A percentile compares a stretch with the other conserved stretches of the same genome.
Conservation (phyloP, 2,797 vertebrate genomes). For the Triplophysa yarkandensis region DNA sequence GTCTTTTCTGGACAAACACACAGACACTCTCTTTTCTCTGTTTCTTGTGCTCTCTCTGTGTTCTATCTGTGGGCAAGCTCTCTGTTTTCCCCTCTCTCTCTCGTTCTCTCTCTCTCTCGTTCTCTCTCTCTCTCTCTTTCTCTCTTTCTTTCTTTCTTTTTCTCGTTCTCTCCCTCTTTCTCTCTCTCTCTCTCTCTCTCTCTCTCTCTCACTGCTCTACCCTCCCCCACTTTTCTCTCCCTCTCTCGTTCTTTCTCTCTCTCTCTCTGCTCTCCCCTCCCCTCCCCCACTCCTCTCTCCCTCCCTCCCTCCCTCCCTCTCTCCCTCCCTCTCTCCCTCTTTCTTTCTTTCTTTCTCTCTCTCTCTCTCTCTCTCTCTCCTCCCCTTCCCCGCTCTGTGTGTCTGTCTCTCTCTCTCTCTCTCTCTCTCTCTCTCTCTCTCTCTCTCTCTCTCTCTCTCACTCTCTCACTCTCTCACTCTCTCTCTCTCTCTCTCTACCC, state of each 20-base stretch:
- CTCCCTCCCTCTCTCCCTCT: not conserved
- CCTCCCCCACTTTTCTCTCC: no score
- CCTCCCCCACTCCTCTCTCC: not conserved
- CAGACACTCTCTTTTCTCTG: not conserved
- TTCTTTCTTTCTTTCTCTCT: conserved; percentile 13
- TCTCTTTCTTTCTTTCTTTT: no score
- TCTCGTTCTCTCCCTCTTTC: not conserved
- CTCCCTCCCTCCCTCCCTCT: not conserved
- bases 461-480: conserved; percentile 17
- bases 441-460: not conserved
- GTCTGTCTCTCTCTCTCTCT: not conserved
- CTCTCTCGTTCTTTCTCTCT: conserved; percentile 13
- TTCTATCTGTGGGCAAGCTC: not conserved
- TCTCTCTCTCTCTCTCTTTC: no score
- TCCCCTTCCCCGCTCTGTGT: no score
- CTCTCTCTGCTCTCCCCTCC: no score
- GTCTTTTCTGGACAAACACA: not conserved
- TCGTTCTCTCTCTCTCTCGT: conserved; percentile 33
- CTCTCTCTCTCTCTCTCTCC: conserved; percentile 3
- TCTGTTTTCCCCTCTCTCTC: conserved; percentile 15
- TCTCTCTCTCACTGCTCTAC: not conserved
- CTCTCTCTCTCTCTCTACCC: conserved; percentile 1
- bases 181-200: not conserved
- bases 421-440: not conserved
- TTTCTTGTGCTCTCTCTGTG: not conserved